phyloP scores from a whole-genome alignment of 2,888 invertebrate genomes.

The Protophormia terraenovae region DNA sequence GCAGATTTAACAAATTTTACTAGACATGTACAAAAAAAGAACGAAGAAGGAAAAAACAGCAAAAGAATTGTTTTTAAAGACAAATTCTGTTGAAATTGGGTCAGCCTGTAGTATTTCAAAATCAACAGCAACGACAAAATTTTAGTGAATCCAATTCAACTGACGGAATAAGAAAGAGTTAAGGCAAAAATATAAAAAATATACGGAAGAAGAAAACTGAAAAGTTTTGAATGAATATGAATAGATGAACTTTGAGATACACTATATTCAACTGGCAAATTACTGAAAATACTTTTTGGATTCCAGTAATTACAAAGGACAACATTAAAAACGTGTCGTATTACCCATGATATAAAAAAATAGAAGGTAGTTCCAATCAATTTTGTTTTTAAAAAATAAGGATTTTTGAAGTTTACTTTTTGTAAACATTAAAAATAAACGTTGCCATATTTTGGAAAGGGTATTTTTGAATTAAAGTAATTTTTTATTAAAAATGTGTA shows the following conservation, averaged over 20 bases:
- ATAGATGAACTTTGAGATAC: not conserved
- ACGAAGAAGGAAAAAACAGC: not conserved
- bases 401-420: no score
- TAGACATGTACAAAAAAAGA: not conserved
- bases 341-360: no score
- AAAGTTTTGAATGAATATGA: not conserved
- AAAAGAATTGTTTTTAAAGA: constrained; percentile 32
- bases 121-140: not conserved
- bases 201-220: not conserved
- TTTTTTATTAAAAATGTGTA: no score
- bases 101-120: constrained; percentile 22
- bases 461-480: no score
- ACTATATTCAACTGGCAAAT: not conserved
- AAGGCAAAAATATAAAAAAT: not conserved
- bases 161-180: not conserved
- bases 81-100: constrained; percentile 27
- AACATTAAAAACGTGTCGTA: no score
- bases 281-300: no score
- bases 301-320: no score
- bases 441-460: no score
- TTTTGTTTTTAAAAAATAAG: no score
- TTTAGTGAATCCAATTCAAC: not conserved
- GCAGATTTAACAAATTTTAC: constrained; percentile 25
- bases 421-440: no score
- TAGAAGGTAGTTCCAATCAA: no score